Conservation (phyloP, 2,797 vertebrate species). For the Clamator glandarius region DNA sequence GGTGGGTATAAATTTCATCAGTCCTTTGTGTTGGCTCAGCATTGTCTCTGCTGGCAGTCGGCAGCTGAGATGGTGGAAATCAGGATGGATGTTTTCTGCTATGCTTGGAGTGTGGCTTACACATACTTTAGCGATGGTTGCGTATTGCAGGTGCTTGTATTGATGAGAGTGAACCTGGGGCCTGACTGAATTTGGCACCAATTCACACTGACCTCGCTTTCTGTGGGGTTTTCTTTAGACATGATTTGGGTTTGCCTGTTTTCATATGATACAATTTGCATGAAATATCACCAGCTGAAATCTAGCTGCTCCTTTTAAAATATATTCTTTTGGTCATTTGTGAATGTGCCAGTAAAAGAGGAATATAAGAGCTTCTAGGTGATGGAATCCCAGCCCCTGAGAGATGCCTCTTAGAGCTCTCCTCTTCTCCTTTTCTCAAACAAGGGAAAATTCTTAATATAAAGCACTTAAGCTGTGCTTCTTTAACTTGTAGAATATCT, state of each 20-base stretch:
- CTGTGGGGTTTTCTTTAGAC: background rate
- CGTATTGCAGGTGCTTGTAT: background rate
- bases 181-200: background rate
- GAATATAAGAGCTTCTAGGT: background rate
- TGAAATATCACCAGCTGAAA: background rate
- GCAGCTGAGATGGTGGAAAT: background rate
- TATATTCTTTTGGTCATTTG: background rate
- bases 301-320: background rate
- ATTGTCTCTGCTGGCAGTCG: background rate
- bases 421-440: background rate
- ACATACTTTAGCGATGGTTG: background rate
- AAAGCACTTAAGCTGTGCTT: background rate
- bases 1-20: background rate
- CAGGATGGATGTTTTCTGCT: background rate
- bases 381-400: background rate
- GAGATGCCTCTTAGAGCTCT: background rate
- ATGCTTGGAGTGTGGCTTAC: background rate
- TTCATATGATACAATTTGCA: background rate
- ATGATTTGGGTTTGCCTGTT: background rate
- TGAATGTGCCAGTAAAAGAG: background rate
- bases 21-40: rapidly evolving
- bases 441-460: background rate
- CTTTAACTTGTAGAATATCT: background rate
- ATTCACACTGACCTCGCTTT: background rate
- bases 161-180: background rate